A percentile compares a stretch with the other conserved stretches of the same genome.
Evolutionary conservation across 2,888 invertebrate species (phyloP).

Genomic region (Drosophila dives): DNA sequence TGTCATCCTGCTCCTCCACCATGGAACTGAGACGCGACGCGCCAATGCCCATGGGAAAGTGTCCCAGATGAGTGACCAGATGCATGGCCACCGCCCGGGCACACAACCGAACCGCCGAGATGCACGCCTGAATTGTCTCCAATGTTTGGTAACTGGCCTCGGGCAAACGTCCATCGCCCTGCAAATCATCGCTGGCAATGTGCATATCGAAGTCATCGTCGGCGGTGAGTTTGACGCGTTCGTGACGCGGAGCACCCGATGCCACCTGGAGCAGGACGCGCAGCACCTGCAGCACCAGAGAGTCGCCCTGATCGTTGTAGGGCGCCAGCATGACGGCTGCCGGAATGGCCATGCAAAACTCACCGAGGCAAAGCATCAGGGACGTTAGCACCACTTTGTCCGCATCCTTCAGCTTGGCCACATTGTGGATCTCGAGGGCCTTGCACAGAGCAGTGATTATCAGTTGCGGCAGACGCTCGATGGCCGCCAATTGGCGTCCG

Average conservation of each 20-base stretch:
- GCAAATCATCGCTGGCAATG: slow-evolving; percentile 83
- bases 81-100: slow-evolving; percentile 89
- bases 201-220: slow-evolving; percentile 85
- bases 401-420: slow-evolving; percentile 83
- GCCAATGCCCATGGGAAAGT: slow-evolving; percentile 96
- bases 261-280: slow-evolving; percentile 86
- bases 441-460: slow-evolving; percentile 84
- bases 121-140: slow-evolving; percentile 85
- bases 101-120: slow-evolving; percentile 87
- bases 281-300: slow-evolving; percentile 89
- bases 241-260: slow-evolving; percentile 82
- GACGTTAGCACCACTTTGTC: slow-evolving; percentile 86
- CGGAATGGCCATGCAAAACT: slow-evolving; percentile 96
- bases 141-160: slow-evolving; percentile 83
- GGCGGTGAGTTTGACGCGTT: slow-evolving; percentile 82
- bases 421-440: slow-evolving; percentile 84
- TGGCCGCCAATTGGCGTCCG: slow-evolving; percentile 81
- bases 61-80: slow-evolving; percentile 95
- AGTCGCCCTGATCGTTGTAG: slow-evolving; percentile 82
- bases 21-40: slow-evolving; percentile 95
- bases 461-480: slow-evolving; percentile 82
- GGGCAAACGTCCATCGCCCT: slow-evolving; percentile 77
- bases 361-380: slow-evolving; percentile 94
- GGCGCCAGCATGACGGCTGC: slow-evolving; percentile 87
- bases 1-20: slow-evolving; percentile 97